Percentiles rank a stretch among this genome's conserved stretches.
phyloP scores from a whole-genome alignment of 2,888 invertebrate species.

The Cheilosia grossa region DNA sequence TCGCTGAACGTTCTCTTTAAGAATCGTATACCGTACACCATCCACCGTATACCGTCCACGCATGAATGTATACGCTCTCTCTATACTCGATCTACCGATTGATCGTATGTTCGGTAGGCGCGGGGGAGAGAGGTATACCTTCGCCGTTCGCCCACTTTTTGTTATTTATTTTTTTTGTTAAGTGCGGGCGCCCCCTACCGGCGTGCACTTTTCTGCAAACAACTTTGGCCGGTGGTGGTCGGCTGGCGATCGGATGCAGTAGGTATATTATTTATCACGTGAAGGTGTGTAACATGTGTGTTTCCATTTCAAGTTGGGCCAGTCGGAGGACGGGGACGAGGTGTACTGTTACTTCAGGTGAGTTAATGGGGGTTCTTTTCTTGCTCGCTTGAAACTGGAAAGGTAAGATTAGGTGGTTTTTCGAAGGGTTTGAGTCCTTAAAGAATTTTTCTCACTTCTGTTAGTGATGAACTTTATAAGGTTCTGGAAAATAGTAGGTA shows the following conservation, averaged over 20 bases:
- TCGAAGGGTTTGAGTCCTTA: constrained; percentile 10
- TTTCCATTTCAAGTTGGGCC: constrained; percentile 39
- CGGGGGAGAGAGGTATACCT: neutral
- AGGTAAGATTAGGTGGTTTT: neutral
- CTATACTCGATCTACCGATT: constrained; percentile 7
- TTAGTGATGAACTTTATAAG: constrained; percentile 18
- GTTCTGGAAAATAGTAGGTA: neutral
- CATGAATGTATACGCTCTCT: neutral
- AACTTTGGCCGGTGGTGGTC: constrained; percentile 17
- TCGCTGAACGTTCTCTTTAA: constrained; percentile 48
- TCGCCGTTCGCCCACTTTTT: constrained; percentile 23
- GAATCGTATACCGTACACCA: neutral
- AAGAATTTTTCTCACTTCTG: neutral
- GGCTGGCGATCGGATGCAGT: neutral
- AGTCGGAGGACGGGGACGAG: constrained; percentile 10
- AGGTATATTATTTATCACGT: constrained; percentile 22
- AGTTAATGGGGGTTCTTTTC: constrained; percentile 15
- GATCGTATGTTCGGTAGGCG: constrained; percentile 35
- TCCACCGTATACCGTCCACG: too few species aligned
- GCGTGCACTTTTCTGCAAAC: constrained; percentile 43
- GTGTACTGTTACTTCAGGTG: constrained; percentile 60
- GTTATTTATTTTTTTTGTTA: constrained; percentile 24
- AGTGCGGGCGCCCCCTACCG: constrained; percentile 57
- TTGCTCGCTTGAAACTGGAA: constrained; percentile 12
- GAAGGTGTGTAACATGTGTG: constrained; percentile 61